These are phyloP conservation scores for Schizopygopsis pylzovi DNA, from an alignment of 2,797 vertebrate species.

Conservation along the genomic window DNA sequence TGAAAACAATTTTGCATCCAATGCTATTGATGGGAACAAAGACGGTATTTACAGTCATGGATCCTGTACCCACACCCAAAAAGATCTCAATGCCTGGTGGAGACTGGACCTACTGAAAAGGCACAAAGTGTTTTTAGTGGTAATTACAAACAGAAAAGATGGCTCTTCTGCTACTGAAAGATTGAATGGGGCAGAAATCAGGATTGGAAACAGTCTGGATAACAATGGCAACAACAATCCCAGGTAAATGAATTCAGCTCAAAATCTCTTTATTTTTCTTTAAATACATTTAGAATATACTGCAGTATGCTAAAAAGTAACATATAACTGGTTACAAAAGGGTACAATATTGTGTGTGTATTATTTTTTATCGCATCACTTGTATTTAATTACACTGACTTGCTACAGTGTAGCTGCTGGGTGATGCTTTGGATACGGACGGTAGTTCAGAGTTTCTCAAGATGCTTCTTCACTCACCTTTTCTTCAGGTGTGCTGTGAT, in stretches of 20 bases:
- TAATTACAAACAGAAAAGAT: slow-evolving; percentile 66
- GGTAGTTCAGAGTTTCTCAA: neutral
- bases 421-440: no score
- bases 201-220: slow-evolving; percentile 57
- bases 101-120: slow-evolving; percentile 64
- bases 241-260: slow-evolving; percentile 34
- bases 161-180: neutral
- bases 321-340: neutral
- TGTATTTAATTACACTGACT: neutral
- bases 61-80: slow-evolving; percentile 58
- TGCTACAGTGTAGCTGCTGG: neutral
- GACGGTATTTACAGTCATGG: neutral
- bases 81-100: slow-evolving; percentile 66
- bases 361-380: neutral
- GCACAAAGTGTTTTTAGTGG: slow-evolving; percentile 64
- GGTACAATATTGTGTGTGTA: neutral
- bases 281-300: neutral
- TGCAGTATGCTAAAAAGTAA: neutral
- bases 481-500: slow-evolving; percentile 47
- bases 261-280: neutral
- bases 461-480: neutral
- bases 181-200: slow-evolving; percentile 59
- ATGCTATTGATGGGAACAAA: slow-evolving; percentile 66
- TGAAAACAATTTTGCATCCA: slow-evolving; percentile 5
- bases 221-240: slow-evolving; percentile 55